Evolutionary conservation across 2,888 invertebrate species (phyloP), one percentile per base, ranked within the genome.

Genomic region (Hedychridium roseum): DNA sequence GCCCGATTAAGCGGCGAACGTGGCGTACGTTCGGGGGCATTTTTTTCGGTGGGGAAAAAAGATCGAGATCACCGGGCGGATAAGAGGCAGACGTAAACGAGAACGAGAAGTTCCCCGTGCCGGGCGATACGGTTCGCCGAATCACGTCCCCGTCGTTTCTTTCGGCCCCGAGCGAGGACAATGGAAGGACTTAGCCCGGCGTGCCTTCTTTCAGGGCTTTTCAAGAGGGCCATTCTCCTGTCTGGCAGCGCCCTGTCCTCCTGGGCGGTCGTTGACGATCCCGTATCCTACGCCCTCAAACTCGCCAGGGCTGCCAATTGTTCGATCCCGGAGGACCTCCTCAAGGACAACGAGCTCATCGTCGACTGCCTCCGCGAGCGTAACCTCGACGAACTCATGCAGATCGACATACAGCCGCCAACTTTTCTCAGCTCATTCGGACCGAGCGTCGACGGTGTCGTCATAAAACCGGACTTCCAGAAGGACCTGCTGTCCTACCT

Each of bases 401-500:
- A 85, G 26, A 85, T 88, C 28, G 91, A 91, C 79, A 88, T 91
- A 71, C 85, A 86, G 59, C 87, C 92, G 6, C 92, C 92, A 2
- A 90, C 90, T 46, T 92, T 91, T 78, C 81, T 93, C 43, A 91
- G 90, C 57, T 88, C 92, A 0, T 97, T 96, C 72, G 97, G 96
- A 4, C 96, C 96, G 9, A 93, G 94, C 63, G 91, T 95, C 41
- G 96, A 96, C 74, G 95, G 94, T 41, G 94, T 96, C 57, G 94
- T 97, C 53, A 94, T 97, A 70, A 90, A 91, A 79, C 88, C 90
- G 9, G 92, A 92, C 78, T 91, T 91, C 70, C 89, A 91, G 41
- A 91, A 91, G 77, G 89, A 90, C 66, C 84, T 90, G 44, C 80
- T 89, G 26, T 89, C 89, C 1, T 87, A 87, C 76, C 86, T 89